Base-by-base conservation (phyloP, 2,797 vertebrate genomes). In the Anguilla pacifica region DNA sequence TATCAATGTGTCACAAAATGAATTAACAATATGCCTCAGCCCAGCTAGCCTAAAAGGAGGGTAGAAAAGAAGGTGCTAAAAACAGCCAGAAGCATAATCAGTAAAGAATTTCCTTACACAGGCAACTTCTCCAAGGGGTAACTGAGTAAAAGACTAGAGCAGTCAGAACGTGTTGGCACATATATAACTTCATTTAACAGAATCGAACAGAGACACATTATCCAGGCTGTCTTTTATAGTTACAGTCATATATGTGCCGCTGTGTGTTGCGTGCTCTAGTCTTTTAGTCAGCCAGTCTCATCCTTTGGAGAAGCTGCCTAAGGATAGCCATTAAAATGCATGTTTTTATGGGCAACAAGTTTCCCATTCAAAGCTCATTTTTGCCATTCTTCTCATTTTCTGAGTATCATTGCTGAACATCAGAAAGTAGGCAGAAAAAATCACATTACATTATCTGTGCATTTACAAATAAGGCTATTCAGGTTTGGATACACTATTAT, bases 381-480 rank as follows among this genome's bases (percentile, higher is more conserved):
- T 70, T 70, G n/a, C 64, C 64, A 70, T n/a, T 70, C 6, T 70
- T 9, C 25, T 70, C 25, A 28, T 70, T 6, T 28, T 70, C n/a
- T n/a, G 25, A 70, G 28, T 28, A 59, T 59, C 15, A 22, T 59
- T 59, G 53, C 53, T 55, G 61, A 25, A 64, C 22, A 22, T n/a
- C 25, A 70, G 15, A n/a, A 9, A 70, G n/a, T 9, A 10, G 7
- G 10, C 51, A 53, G 51, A 53, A 53, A 53, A 53, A 53, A 53
- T 53, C 64, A n/a, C n/a, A 70, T 6, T 5, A 70, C n/a, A 10
- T 70, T 70, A 70, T n/a, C 25, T 70, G 64, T 28, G n/a, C 64
- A 70, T 70, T 70, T 70, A 70, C 64, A 70, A 70, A 70, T 70
- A n/a, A 46, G 64, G n/a, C 64, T n/a, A 70, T 11, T 70, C 64